Evolutionary conservation across 2,113 vertebrate species (phyloP).

Genomic region (Ranitomeya imitator): DNA sequence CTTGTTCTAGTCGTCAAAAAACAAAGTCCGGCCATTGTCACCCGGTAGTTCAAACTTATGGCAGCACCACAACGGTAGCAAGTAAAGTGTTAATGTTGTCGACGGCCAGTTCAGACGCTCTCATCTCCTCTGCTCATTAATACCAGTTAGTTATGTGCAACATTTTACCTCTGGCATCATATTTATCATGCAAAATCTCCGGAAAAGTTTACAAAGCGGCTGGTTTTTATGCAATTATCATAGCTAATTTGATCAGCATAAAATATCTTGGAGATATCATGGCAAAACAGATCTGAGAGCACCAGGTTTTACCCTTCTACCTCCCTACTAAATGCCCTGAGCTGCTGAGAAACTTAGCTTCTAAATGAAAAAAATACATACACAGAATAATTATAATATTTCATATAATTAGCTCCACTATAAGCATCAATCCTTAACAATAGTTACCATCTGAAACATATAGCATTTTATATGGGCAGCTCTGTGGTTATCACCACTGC

Average conservation of each 20-base stretch:
- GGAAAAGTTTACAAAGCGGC: slow-evolving; percentile 48
- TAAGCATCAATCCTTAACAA: neutral
- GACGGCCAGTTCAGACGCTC: slow-evolving; percentile 32
- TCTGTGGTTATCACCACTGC: neutral
- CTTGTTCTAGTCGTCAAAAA: neutral
- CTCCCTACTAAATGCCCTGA: slow-evolving; percentile 2
- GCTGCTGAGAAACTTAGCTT: neutral
- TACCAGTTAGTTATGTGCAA: slow-evolving; percentile 46
- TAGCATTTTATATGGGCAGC: neutral
- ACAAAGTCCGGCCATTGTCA: neutral
- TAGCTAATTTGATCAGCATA: slow-evolving; percentile 40
- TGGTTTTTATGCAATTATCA: slow-evolving; percentile 41
- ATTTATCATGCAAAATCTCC: slow-evolving; percentile 50
- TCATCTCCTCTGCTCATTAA: slow-evolving; percentile 46
- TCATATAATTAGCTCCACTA: neutral
- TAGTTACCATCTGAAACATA: neutral
- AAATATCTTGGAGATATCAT: slow-evolving; percentile 31
- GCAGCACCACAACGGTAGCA: neutral
- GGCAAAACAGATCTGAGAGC: slow-evolving; percentile 2
- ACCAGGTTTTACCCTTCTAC: neutral
- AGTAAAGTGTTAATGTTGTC: slow-evolving; percentile 29
- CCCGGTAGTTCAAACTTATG: neutral
- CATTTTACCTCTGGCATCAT: slow-evolving; percentile 43
- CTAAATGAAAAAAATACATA: neutral
- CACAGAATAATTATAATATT: neutral